Conservation (phyloP, 1,140 invertebrate genomes). For the Orius insidiosus region DNA sequence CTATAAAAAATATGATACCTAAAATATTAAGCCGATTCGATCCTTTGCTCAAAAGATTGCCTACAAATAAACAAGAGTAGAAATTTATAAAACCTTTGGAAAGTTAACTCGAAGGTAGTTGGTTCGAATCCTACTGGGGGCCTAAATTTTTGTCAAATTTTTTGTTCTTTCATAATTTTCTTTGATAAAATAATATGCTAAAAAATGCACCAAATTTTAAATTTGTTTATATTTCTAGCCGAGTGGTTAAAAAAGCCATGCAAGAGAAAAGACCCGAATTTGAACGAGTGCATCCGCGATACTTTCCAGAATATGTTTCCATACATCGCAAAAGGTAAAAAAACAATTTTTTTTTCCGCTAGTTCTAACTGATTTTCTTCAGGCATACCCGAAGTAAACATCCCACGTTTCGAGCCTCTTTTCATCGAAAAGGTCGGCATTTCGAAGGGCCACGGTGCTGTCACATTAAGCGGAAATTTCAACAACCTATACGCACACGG, state of each 20-base stretch:
- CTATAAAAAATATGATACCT: too few species aligned
- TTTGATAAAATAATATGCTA: too few species aligned
- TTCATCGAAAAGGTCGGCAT: conserved; percentile 26
- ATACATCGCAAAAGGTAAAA: conserved; percentile 27
- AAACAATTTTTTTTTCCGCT: not conserved
- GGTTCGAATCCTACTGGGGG: too few species aligned
- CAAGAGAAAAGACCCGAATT: conserved; percentile 23
- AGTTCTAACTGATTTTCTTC: too few species aligned
- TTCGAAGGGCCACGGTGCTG: conserved; percentile 27
- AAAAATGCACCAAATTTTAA: not conserved
- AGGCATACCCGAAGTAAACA: conserved; percentile 30
- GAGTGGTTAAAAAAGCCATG: conserved; percentile 27
- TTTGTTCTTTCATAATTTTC: too few species aligned
- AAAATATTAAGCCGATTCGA: too few species aligned
- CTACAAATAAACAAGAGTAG: too few species aligned
- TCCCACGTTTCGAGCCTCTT: conserved; percentile 28
- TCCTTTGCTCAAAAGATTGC: too few species aligned
- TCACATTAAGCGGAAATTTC: conserved; percentile 27
- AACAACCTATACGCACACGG: conserved; percentile 26
- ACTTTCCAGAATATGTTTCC: conserved; percentile 29
- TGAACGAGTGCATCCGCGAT: conserved; percentile 25
- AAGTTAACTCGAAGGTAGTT: too few species aligned
- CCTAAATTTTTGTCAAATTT: too few species aligned
- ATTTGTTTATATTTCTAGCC: conserved; percentile 22
- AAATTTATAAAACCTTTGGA: too few species aligned